Percentiles rank a stretch among this genome's conserved stretches.
Conservation (phyloP, 2,113 vertebrate species). For the Tapirus terrestris region DNA sequence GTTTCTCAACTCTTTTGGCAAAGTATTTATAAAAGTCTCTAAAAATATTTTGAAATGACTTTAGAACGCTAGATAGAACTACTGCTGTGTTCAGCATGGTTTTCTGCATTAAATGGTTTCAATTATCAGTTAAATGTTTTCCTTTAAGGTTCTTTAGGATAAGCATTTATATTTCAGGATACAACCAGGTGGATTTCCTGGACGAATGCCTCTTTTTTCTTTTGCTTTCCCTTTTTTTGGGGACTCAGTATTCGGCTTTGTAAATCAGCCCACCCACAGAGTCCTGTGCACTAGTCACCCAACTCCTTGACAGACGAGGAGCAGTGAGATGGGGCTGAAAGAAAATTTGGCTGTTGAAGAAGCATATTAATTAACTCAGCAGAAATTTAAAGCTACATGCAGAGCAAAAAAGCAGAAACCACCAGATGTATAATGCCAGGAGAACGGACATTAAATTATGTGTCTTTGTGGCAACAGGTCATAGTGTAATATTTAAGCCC, state of each 20-base stretch:
- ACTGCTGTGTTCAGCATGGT: not conserved
- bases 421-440: not conserved
- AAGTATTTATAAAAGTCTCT: slow-evolving; percentile 38
- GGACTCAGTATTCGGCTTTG: not conserved
- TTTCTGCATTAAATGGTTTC: slow-evolving; percentile 35
- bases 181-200: slow-evolving; percentile 60
- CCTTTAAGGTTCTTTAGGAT: slow-evolving; percentile 36
- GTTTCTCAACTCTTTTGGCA: slow-evolving; percentile 24
- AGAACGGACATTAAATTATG: not conserved
- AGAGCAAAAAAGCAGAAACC: not conserved
- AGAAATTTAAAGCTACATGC: not conserved
- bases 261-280: slow-evolving; percentile 41
- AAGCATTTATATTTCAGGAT: slow-evolving; percentile 57
- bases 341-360: not conserved
- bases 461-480: not conserved
- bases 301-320: not conserved
- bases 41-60: slow-evolving; percentile 34
- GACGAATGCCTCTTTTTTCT: not conserved
- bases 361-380: not conserved
- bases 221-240: too few relatives aligned
- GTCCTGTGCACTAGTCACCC: not conserved
- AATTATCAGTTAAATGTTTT: slow-evolving; percentile 57
- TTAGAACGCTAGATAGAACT: not conserved
- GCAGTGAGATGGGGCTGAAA: not conserved
- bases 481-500: not conserved